Percentiles rank a stretch among this genome's conserved stretches.
These are phyloP conservation scores for Lapara coniferarum DNA, from an alignment of 2,888 invertebrate species.

Conservation along the genomic window DNA sequence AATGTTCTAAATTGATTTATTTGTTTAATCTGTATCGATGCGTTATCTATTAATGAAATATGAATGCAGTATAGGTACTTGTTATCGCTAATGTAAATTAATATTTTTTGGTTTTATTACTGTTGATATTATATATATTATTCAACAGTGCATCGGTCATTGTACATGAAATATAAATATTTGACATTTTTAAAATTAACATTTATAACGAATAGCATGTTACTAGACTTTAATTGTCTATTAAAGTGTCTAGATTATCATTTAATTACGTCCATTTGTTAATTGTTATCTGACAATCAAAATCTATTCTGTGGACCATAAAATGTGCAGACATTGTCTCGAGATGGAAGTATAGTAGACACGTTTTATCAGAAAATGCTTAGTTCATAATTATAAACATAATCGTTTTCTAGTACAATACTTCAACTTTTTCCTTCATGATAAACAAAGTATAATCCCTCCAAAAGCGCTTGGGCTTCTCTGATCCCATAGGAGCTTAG, in stretches of 20 bases:
- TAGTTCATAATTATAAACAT: not conserved
- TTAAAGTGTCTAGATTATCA: constrained; percentile 20
- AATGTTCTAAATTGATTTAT: no score
- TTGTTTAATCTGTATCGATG: no score
- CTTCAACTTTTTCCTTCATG: no score
- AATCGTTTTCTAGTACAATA: no score
- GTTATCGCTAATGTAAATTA: not conserved
- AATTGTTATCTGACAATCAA: constrained; percentile 24
- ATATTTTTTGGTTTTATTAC: no score
- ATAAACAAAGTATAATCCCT: no score
- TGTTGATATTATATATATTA: not conserved
- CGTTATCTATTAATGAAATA: no score
- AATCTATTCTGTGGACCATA: constrained; percentile 12
- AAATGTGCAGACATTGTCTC: constrained; percentile 9
- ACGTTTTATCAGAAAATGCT: constrained; percentile 4
- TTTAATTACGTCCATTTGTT: constrained; percentile 22
- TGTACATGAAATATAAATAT: not conserved
- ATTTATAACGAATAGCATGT: not conserved
- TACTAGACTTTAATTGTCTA: constrained; percentile 11
- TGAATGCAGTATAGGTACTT: no score
- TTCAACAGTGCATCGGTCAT: not conserved
- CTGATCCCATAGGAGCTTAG: no score
- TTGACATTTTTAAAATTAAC: constrained; percentile 3
- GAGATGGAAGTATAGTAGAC: constrained; percentile 1
- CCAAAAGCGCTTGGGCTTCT: no score